Evolutionary conservation across 2,888 invertebrate genomes (phyloP).

Genomic region (Agrilus cyanescens): DNA sequence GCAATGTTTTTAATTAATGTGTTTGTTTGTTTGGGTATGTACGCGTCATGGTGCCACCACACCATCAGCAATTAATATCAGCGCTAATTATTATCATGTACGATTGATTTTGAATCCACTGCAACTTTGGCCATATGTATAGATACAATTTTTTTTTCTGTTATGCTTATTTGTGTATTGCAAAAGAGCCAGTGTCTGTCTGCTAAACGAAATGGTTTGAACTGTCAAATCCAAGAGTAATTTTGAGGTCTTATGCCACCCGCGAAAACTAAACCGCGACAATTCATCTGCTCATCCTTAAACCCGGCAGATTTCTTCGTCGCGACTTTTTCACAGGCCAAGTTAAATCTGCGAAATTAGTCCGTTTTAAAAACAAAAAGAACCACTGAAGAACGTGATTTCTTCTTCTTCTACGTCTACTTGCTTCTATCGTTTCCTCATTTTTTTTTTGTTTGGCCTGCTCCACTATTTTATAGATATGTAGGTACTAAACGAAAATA

Average conservation of each 20-base stretch:
- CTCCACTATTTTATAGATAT: too few species aligned
- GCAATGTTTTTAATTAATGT: conserved; percentile 14
- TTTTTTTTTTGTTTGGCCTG: conserved; percentile 5
- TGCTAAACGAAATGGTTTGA: conserved; percentile 21
- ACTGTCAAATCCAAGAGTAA: conserved; percentile 39
- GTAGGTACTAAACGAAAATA: too few species aligned
- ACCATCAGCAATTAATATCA: not conserved
- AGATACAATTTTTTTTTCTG: not conserved
- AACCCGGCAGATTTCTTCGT: too few species aligned
- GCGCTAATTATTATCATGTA: too few species aligned
- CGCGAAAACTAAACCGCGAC: too few species aligned
- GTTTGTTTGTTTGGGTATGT: conserved; percentile 25
- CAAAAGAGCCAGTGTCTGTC: conserved; percentile 7
- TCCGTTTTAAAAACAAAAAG: too few species aligned
- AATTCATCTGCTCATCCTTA: too few species aligned
- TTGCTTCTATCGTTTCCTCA: conserved; percentile 5
- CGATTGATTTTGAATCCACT: too few species aligned
- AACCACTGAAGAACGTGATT: too few species aligned
- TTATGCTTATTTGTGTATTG: conserved; percentile 1
- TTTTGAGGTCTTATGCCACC: conserved; percentile 34
- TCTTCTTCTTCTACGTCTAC: not conserved
- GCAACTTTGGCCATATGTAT: too few species aligned
- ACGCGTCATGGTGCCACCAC: conserved; percentile 11
- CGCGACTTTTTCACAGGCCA: conserved; percentile 20
- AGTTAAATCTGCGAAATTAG: conserved; percentile 36